Evolutionary conservation across 92 coral and sea anemone genomes (phyloP), one percentile per base, ranked within the genome.

Genomic region (Epizoanthus stellaris): DNA sequence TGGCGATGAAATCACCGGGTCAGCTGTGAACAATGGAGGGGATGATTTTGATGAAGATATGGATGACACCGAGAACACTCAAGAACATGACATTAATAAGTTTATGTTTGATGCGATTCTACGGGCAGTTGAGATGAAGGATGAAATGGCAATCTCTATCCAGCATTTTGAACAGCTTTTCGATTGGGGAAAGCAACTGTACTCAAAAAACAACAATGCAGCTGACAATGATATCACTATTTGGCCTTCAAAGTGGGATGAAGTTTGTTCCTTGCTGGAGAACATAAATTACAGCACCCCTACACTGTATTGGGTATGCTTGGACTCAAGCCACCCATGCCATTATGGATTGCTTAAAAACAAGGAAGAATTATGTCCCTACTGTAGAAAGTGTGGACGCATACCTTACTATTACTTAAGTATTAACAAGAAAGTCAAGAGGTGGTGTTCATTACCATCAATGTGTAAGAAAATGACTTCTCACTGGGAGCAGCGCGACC

Each of bases 241-340:
- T 63, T 91, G 94, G 94, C 94, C 94, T 43, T 80, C 89, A 60
- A 76, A 73, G 39, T 91, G 94, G 94, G 88, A 77, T 43, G 87
- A 88, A 56, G 91, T 85, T 45, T 73, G 73, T 23, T 43, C 21
- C n/a, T 67, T 91, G 80, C 77, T 91, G 7, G 85, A 88, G 73
- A 69, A 52, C 38, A 72, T 91, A 17, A 89, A 89, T 17, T 91
- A 85, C 70, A 67, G 80, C 62, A 57, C 61, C 60, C 91, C 94
- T 9, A 81, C 80, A 71, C 40, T 80, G 81, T 91, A 85, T 68
- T 91, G 82, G 85, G 61, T 91, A 11, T 91, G 91, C 80, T 79
- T 91, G 39, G 88, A 88, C 75, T 47, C 86, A 77, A 72, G 83
- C 72, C 94, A 91, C 87, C 89, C 91, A 54, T 85, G 90, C 71